Evolutionary conservation across 2,888 invertebrate genomes (phyloP), one percentile per base, ranked within the genome.

Genomic region (Stramonita haemastoma): DNA sequence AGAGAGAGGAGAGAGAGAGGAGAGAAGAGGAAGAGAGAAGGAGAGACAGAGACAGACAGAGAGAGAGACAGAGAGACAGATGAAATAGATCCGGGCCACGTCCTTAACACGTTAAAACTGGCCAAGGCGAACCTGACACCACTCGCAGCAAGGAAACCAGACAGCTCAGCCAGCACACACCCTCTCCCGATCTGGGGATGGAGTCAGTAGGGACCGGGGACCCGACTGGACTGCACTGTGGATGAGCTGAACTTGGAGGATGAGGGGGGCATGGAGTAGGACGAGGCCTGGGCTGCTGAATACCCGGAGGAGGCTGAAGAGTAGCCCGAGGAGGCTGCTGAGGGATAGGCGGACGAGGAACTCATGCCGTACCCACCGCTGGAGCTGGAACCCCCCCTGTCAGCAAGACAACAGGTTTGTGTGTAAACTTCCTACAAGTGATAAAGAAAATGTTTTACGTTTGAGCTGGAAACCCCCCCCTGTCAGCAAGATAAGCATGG

Each of bases 151-250:
- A 60, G 60, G 60, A 15, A 2, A 60, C 6, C 4, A 1, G 17
- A 19, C 60, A 60, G 13, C 19, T 8, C 46, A 2, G 8, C 46
- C 2, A 2, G 4, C 46, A 46, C 46, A 46, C 46, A 46, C 46
- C 2, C 46, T 8, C 46, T 5, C 46, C 46, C 8, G 46, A 46
- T 46, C 46, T 46, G 4, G 2, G 22, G 34, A 79, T 1, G 79
- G 32, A 79, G 15, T 32, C 66, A 86, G 86, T 86, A 86, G 34
- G 86, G 86, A 6, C 86, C 86, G 1, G 86, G 86, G 19, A 86
- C 86, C 8, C 86, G 86, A 66, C 86, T 86, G 17, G 86, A 86
- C 86, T 86, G 86, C 29, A 57, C 84, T 36, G 81, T 26, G 22
- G 36, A 26, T 5, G 81, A 36, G 13, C 26, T 83, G 46, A 29